Conservation (phyloP, 2,797 vertebrate genomes). For the Fundulus diaphanus region DNA sequence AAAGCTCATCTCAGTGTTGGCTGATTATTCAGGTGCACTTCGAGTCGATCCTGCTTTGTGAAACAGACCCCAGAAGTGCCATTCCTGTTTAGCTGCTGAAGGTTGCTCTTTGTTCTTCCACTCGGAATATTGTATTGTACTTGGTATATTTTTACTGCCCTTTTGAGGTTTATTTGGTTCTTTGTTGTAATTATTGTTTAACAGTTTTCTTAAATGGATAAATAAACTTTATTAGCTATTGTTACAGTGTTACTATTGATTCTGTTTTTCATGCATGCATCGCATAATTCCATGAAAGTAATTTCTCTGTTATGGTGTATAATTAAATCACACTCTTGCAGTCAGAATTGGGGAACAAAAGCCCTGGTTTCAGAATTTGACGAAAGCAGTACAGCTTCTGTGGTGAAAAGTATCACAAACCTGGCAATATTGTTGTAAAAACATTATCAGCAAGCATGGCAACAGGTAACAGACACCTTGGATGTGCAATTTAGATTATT, state of each 20-base stretch:
- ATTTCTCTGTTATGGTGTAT: background rate
- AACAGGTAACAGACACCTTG: background rate
- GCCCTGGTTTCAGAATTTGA: background rate
- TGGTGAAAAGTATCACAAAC: background rate
- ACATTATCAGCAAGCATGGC: background rate
- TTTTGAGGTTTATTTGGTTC: conserved; percentile 84
- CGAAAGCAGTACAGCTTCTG: background rate
- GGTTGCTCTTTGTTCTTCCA: conserved; percentile 74
- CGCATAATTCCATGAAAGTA: background rate
- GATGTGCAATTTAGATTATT: background rate
- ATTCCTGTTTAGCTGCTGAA: conserved; percentile 78
- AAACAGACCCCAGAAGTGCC: conserved; percentile 59
- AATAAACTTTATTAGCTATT: conserved; percentile 93
- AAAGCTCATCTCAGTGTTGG: conserved; percentile 10
- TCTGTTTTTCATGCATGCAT: background rate
- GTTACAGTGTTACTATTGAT: conserved; percentile 19
- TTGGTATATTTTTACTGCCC: conserved; percentile 85
- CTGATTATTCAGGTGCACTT: conserved; percentile 3
- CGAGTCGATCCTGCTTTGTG: conserved; percentile 37
- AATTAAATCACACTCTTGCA: background rate
- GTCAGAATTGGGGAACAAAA: background rate
- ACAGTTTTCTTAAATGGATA: conserved; percentile 84
- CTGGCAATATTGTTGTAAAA: background rate
- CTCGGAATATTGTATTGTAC: conserved; percentile 54
- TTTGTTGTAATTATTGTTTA: conserved; percentile 86